phyloP scores from a whole-genome alignment of 2,888 invertebrate species.

The Acrobasis consociella region DNA sequence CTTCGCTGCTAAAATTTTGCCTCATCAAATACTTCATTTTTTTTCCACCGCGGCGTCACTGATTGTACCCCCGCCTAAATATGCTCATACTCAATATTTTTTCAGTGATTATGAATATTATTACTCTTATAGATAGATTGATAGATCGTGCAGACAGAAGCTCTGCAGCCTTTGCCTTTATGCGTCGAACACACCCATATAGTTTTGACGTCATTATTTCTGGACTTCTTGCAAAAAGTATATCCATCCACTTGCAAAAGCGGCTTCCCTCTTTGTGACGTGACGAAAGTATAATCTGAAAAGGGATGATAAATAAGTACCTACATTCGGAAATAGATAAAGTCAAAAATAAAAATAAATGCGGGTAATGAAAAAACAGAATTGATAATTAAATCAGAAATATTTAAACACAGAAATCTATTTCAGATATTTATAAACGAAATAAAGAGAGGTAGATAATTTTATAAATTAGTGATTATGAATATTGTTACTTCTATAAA shows the following conservation, averaged over 20 bases:
- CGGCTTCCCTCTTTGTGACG: constrained; percentile 35
- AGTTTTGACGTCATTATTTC: constrained; percentile 33
- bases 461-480: constrained; percentile 2
- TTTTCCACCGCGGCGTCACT: too few relatives aligned
- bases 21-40: too few relatives aligned
- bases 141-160: constrained; percentile 42
- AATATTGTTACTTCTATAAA: background rate
- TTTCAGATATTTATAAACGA: too few relatives aligned
- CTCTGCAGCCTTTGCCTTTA: constrained; percentile 44
- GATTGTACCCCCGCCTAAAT: too few relatives aligned
- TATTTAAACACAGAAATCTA: too few relatives aligned
- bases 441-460: background rate
- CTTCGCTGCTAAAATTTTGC: too few relatives aligned
- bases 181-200: constrained; percentile 50
- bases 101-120: constrained; percentile 4
- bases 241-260: constrained; percentile 35
- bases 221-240: constrained; percentile 37
- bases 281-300: constrained; percentile 27
- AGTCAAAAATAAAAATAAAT: too few relatives aligned
- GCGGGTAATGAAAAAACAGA: too few relatives aligned
- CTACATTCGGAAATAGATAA: too few relatives aligned
- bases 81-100: too few relatives aligned
- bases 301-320: background rate
- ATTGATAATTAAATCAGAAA: too few relatives aligned
- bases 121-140: background rate